phyloP scores from a whole-genome alignment of 2,797 vertebrate genomes.

The Melanotaenia trifasciata region DNA sequence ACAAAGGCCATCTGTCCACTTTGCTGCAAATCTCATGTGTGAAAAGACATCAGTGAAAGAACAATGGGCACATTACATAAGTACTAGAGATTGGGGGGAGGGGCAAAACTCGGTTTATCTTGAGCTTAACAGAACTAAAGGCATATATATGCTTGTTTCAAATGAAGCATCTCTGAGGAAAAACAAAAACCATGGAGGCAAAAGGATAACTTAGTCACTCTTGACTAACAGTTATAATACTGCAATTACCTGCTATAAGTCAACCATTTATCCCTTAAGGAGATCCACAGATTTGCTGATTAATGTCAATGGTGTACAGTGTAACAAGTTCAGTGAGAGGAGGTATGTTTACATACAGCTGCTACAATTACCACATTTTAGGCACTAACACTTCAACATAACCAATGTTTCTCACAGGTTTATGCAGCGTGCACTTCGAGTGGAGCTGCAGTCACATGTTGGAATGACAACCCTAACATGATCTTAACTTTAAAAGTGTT shows the following conservation, averaged over 20 bases:
- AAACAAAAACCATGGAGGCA: not conserved
- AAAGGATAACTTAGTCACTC: not conserved
- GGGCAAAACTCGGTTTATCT: conserved; percentile 16
- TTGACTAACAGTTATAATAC: not conserved
- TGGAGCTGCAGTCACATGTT: conserved; percentile 52
- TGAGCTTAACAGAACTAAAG: conserved; percentile 39
- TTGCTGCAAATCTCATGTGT: conserved; percentile 13
- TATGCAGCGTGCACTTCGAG: conserved; percentile 37
- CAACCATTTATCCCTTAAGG: conserved; percentile 3
- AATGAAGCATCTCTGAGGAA: not conserved
- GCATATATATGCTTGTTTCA: not conserved
- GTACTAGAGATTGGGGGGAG: conserved; percentile 16
- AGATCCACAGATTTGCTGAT: conserved; percentile 6
- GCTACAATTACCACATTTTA: conserved; percentile 66
- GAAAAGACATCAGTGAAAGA: conserved; percentile 15
- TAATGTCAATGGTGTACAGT: conserved; percentile 38
- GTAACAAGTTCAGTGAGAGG: conserved; percentile 28
- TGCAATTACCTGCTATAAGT: not conserved
- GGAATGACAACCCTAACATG: conserved; percentile 20
- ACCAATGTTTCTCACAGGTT: conserved; percentile 27
- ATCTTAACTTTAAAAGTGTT: conserved; percentile 30
- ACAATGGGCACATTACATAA: conserved; percentile 31
- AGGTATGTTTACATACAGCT: conserved; percentile 53
- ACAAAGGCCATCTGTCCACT: conserved; percentile 36
- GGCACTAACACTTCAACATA: conserved; percentile 66